A percentile compares a stretch with the other conserved stretches of the same genome.
phyloP scores from a whole-genome alignment of 2,113 vertebrate species.

The Dinomys branickii region DNA sequence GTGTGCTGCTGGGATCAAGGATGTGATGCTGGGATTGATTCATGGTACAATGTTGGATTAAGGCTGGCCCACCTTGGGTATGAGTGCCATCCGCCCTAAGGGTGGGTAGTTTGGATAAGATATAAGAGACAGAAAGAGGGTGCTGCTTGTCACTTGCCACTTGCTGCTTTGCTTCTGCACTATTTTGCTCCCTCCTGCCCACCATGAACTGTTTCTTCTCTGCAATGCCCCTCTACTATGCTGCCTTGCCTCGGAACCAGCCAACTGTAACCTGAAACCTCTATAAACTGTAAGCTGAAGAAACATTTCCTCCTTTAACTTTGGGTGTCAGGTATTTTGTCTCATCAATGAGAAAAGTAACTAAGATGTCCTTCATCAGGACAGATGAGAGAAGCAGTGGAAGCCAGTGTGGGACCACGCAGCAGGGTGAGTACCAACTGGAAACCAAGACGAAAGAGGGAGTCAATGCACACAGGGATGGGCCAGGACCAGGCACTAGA shows the following conservation, averaged over 20 bases:
- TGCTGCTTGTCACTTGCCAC: not conserved
- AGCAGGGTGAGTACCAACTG: accelerated
- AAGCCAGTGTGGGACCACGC: no score
- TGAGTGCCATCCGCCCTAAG: not conserved
- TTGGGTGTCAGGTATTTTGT: not conserved
- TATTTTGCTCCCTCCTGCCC: not conserved
- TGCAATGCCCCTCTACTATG: not conserved
- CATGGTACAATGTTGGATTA: not conserved
- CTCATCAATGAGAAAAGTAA: not conserved
- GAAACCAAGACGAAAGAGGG: not conserved
- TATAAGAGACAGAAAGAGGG: not conserved
- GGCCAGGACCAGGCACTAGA: not conserved
- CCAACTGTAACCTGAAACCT: not conserved
- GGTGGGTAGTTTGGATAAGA: not conserved
- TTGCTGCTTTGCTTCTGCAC: not conserved
- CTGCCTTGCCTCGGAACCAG: not conserved
- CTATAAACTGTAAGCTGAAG: not conserved
- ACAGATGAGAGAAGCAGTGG: not conserved
- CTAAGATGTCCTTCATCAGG: not conserved
- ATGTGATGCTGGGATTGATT: not conserved
- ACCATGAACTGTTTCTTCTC: not conserved
- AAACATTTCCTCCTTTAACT: not conserved
- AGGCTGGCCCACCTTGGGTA: not conserved
- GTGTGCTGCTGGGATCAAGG: not conserved
- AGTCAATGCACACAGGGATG: not conserved